These are phyloP conservation scores for Plestiodon gilberti DNA, from an alignment of 2,113 vertebrate genomes.

Conservation along the genomic window DNA sequence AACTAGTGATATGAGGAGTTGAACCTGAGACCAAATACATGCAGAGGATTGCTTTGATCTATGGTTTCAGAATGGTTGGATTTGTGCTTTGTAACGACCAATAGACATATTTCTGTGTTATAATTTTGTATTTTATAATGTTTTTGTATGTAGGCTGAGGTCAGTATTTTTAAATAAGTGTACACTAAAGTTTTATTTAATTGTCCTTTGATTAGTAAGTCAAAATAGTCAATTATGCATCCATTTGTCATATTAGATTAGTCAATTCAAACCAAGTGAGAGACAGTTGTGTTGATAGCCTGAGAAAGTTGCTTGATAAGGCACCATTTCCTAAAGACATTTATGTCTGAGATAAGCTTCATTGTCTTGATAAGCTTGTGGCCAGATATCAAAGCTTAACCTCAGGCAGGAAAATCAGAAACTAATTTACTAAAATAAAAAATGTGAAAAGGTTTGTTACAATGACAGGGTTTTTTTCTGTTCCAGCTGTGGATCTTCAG, in stretches of 20 bases:
- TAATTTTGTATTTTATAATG: neutral
- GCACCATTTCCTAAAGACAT: neutral
- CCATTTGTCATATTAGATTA: neutral
- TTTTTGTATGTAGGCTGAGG: neutral
- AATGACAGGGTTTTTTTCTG: constrained; percentile 11
- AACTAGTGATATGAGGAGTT: neutral
- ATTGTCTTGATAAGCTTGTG: neutral
- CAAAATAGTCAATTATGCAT: neutral
- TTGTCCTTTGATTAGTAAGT: neutral
- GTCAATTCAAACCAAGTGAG: neutral
- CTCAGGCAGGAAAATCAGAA: neutral
- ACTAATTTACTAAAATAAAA: neutral
- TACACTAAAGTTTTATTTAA: neutral
- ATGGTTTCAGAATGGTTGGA: neutral
- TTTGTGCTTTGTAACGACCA: neutral
- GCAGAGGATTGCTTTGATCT: neutral
- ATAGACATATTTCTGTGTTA: neutral
- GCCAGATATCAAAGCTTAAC: neutral
- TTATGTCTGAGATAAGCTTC: neutral
- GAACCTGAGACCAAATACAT: neutral
- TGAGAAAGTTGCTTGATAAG: neutral
- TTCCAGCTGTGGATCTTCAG: constrained; percentile 88
- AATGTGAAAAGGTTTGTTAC: neutral
- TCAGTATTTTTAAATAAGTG: constrained; percentile 2
- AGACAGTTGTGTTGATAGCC: neutral